These are phyloP conservation scores for Platalea minor DNA, from an alignment of 2,797 vertebrate genomes.

Conservation along the genomic window DNA sequence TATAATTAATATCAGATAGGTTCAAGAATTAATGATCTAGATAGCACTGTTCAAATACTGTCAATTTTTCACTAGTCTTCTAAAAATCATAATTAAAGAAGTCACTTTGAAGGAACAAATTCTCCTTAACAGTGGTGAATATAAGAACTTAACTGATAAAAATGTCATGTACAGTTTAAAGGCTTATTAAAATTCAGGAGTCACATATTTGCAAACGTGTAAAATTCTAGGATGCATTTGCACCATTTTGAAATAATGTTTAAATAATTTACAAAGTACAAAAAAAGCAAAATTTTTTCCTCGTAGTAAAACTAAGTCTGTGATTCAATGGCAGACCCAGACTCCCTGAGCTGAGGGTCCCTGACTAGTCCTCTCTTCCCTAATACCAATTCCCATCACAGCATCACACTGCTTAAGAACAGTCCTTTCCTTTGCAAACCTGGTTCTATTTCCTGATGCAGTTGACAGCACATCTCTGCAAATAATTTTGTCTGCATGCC, in stretches of 20 bases:
- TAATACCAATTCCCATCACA: neutral
- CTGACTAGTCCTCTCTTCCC: neutral
- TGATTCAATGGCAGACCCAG: neutral
- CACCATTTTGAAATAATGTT: neutral
- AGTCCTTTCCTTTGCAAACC: neutral
- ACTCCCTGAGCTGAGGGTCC: neutral
- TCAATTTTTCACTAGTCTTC: neutral
- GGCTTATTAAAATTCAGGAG: neutral
- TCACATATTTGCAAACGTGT: neutral
- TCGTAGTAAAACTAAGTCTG: neutral
- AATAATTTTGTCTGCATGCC: neutral
- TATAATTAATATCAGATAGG: neutral
- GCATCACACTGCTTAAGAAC: neutral
- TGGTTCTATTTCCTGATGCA: neutral
- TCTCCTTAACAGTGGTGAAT: neutral
- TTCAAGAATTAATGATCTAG: neutral
- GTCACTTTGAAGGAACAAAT: neutral
- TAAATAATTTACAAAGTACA: neutral
- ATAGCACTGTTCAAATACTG: neutral
- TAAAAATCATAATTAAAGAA: neutral
- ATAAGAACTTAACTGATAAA: neutral
- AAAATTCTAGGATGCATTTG: neutral
- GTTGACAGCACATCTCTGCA: neutral
- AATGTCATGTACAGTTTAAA: neutral
- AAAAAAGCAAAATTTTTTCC: neutral